Conservation (phyloP, 2,113 vertebrate species). For the Mesitornis unicolor region DNA sequence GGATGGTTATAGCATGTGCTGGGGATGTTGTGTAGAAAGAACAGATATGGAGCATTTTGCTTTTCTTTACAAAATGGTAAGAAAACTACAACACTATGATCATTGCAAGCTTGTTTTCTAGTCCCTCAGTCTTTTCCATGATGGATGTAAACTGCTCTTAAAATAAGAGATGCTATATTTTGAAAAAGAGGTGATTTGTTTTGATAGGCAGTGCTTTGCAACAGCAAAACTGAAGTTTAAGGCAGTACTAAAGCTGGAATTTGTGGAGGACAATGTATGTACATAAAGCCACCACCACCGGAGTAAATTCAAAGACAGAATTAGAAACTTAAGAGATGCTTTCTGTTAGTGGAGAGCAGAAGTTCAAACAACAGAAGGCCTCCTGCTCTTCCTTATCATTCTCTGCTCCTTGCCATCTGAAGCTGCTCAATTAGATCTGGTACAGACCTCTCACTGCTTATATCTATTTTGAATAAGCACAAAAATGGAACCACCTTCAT, state of each 20-base stretch:
- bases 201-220: not conserved
- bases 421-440: not conserved
- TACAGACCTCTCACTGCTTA: not conserved
- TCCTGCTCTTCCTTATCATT: not conserved
- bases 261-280: not conserved
- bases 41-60: fast-evolving
- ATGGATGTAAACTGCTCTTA: not conserved
- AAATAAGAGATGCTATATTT: not conserved
- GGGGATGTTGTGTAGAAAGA: not conserved
- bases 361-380: not conserved
- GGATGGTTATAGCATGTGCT: not conserved
- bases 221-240: not conserved
- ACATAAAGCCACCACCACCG: not conserved
- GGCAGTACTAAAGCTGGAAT: not conserved
- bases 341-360: not conserved
- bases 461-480: not conserved
- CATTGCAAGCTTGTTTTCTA: not conserved
- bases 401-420: not conserved
- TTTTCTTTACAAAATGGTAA: not conserved
- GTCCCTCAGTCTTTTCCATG: not conserved
- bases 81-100: not conserved
- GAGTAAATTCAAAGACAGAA: not conserved
- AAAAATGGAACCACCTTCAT: not conserved
- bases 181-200: not conserved
- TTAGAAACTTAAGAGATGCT: not conserved